These are phyloP conservation scores for Actinostola sp. DNA, from an alignment of 92 coral and sea anemone species.

Conservation along the genomic window DNA sequence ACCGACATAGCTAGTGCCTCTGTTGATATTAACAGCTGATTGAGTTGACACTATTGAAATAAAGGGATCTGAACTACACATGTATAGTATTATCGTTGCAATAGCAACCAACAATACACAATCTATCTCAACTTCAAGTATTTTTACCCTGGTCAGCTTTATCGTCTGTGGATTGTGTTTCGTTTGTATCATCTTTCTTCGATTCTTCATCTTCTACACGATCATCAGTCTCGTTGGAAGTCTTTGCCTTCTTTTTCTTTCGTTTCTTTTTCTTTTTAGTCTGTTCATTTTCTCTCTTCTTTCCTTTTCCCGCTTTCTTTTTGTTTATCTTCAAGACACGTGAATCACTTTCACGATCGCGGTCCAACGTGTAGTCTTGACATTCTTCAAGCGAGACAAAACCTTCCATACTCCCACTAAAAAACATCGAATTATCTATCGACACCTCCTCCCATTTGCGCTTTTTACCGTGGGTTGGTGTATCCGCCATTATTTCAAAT, in stretches of 20 bases:
- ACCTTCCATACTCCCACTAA: constrained; percentile 85
- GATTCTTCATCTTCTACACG: constrained; percentile 1
- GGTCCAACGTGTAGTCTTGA: constrained; percentile 60
- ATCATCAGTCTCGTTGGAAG: constrained; percentile 1
- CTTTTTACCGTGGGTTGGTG: constrained; percentile 56
- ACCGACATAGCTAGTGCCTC: no score
- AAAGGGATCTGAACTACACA: no score
- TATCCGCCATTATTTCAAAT: constrained; percentile 40
- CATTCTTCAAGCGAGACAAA: constrained; percentile 91
- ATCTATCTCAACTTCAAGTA: no score
- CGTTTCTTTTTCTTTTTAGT: constrained; percentile 41
- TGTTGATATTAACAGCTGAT: no score
- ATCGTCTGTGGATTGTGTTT: neutral
- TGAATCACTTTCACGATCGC: constrained; percentile 15
- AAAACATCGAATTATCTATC: constrained; percentile 75
- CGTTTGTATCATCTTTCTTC: neutral
- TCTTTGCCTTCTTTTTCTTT: constrained; percentile 22
- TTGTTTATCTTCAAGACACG: constrained; percentile 16
- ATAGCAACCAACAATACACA: no score
- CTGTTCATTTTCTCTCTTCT: constrained; percentile 55
- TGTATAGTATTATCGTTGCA: no score
- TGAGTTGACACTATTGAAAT: no score
- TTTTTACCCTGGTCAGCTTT: no score
- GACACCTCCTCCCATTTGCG: constrained; percentile 84
- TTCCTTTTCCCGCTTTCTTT: neutral